A percentile compares a stretch with the other conserved stretches of the same genome.
These are phyloP conservation scores for Lucifuga dentata DNA, from an alignment of 2,113 vertebrate genomes.

Conservation along the genomic window DNA sequence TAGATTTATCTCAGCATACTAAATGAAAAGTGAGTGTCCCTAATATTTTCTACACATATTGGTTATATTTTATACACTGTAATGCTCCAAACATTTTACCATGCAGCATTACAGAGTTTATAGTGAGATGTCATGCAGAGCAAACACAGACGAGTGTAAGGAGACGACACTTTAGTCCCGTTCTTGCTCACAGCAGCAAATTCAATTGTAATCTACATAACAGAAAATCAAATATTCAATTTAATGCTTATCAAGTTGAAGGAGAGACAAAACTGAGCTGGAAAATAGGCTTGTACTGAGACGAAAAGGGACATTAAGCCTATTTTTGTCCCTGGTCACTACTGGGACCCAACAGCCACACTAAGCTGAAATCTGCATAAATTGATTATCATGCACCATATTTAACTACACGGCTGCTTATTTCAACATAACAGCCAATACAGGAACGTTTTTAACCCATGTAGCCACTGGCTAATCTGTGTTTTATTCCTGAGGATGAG, in stretches of 20 bases:
- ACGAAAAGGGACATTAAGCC: constrained; percentile 4
- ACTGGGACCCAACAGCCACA: constrained; percentile 3
- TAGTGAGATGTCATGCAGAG: too few species aligned
- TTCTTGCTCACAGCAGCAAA: constrained; percentile 7
- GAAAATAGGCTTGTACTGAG: neutral
- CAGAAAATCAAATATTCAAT: constrained; percentile 44
- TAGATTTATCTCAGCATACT: neutral
- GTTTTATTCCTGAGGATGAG: neutral
- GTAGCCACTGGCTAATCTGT: neutral
- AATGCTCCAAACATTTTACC: too few species aligned
- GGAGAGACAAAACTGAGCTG: too few species aligned
- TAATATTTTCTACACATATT: neutral
- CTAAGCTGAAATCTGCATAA: neutral
- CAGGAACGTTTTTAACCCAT: neutral
- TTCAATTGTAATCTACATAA: constrained; percentile 33
- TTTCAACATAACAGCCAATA: neutral
- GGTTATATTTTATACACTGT: neutral
- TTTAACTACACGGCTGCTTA: neutral
- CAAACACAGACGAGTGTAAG: constrained; percentile 6
- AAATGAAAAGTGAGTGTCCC: neutral
- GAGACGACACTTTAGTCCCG: neutral
- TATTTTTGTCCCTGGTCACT: neutral
- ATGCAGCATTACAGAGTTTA: too few species aligned
- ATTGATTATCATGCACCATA: neutral
- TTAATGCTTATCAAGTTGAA: constrained; percentile 44